Evolutionary conservation across 2,113 vertebrate species (phyloP).

Genomic region (Maylandia zebra): DNA sequence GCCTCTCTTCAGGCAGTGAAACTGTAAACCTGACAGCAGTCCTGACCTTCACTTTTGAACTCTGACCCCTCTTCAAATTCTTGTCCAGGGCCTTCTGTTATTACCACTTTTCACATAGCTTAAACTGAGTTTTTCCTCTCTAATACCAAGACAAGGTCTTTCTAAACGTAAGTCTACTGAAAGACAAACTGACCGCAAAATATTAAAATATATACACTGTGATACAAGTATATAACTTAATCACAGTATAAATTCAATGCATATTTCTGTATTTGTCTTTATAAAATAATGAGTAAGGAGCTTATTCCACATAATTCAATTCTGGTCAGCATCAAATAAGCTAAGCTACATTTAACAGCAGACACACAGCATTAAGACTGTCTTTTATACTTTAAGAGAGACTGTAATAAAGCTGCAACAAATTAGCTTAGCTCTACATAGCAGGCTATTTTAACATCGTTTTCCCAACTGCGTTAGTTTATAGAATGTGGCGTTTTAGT

Average conservation of each 20-base stretch:
- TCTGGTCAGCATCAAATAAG: not conserved
- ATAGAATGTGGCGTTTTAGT: not conserved
- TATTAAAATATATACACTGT: not conserved
- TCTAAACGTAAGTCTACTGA: not conserved
- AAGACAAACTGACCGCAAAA: not conserved
- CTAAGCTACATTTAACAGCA: not conserved
- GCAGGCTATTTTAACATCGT: not conserved
- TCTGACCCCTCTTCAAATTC: slow-evolving; percentile 44
- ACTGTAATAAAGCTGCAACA: not conserved
- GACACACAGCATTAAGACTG: not conserved
- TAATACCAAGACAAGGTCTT: not conserved
- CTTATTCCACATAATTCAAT: not conserved
- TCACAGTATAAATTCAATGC: not conserved
- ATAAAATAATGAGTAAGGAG: not conserved
- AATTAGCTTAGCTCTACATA: not conserved
- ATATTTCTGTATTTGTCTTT: not conserved
- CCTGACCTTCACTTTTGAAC: slow-evolving; percentile 54
- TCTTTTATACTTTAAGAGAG: not conserved
- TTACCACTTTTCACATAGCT: slow-evolving; percentile 7
- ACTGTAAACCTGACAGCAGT: slow-evolving; percentile 58
- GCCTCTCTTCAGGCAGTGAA: slow-evolving; percentile 27
- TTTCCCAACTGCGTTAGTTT: not conserved
- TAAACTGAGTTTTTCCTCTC: slow-evolving; percentile 9
- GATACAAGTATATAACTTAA: not conserved
- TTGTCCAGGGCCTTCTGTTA: slow-evolving; percentile 36